A percentile compares a stretch with the other conserved stretches of the same genome.
These are phyloP conservation scores for Plecturocebus donacophilus DNA, from an alignment of 2,113 vertebrate species.

Conservation along the genomic window DNA sequence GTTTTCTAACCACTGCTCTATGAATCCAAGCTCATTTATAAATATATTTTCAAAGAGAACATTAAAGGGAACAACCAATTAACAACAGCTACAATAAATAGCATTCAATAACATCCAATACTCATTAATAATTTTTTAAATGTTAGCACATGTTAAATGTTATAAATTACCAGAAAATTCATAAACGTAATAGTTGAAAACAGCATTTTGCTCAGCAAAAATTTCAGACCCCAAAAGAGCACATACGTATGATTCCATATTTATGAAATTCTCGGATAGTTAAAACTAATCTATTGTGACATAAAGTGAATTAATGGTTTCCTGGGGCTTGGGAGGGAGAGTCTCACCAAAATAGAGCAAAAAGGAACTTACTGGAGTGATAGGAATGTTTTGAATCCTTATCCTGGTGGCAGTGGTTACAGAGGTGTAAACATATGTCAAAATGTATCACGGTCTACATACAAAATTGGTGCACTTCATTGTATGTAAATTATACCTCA, in stretches of 20 bases:
- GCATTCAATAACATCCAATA: neutral
- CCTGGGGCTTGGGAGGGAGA: neutral
- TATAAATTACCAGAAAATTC: neutral
- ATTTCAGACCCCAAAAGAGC: neutral
- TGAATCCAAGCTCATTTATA: neutral
- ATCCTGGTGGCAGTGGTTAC: neutral
- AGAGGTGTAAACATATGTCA: neutral
- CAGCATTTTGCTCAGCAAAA: neutral
- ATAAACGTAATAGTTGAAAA: neutral
- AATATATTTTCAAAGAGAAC: neutral
- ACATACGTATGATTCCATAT: neutral
- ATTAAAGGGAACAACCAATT: neutral
- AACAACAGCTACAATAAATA: neutral
- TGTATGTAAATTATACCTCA: neutral
- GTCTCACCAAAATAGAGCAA: neutral
- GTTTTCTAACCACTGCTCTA: neutral
- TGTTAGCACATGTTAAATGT: neutral
- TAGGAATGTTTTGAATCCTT: neutral
- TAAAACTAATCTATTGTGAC: neutral
- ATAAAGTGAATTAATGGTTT: neutral
- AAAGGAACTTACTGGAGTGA: neutral
- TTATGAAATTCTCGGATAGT: neutral
- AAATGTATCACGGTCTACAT: neutral
- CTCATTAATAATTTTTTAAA: neutral
- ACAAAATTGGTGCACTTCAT: neutral